phyloP scores from a whole-genome alignment of 1,140 invertebrate species.

The Bombus waltoni region DNA sequence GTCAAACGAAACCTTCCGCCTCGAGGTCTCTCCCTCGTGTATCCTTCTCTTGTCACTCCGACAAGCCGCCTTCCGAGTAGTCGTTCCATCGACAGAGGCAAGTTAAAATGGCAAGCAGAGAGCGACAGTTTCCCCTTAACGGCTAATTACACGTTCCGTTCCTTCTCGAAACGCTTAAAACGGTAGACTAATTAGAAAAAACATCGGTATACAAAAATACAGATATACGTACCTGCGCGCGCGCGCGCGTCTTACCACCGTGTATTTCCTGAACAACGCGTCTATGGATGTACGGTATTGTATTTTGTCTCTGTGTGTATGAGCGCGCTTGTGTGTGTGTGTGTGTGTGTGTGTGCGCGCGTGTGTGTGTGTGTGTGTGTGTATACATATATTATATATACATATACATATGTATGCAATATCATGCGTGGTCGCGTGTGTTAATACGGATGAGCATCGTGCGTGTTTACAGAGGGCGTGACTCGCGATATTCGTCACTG shows the following conservation, averaged over 20 bases:
- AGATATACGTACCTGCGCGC: constrained; percentile 62
- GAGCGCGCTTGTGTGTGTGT: too few species aligned
- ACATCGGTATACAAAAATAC: constrained; percentile 82
- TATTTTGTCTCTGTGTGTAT: background rate
- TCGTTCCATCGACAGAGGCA: constrained; percentile 62
- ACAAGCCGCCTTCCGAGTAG: constrained; percentile 57
- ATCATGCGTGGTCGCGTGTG: background rate
- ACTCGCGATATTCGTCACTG: constrained; percentile 42
- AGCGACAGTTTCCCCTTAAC: constrained; percentile 70
- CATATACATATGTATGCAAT: background rate
- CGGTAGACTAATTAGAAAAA: constrained; percentile 79
- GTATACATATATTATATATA: background rate
- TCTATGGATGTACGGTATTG: constrained; percentile 4
- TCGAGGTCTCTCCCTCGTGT: constrained; percentile 40
- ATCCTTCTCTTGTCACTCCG: constrained; percentile 27
- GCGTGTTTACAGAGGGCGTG: constrained; percentile 16
- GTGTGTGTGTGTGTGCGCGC: too few species aligned
- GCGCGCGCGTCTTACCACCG: constrained; percentile 3
- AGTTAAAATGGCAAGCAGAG: constrained; percentile 76
- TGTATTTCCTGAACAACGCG: constrained; percentile 15
- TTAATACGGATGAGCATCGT: constrained; percentile 18
- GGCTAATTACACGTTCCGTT: constrained; percentile 73
- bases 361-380: too few species aligned
- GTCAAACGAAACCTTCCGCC: constrained; percentile 18
- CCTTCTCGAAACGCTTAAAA: constrained; percentile 71